Evolutionary conservation across 2,888 invertebrate genomes (phyloP).

Genomic region (Linyphia triangularis): DNA sequence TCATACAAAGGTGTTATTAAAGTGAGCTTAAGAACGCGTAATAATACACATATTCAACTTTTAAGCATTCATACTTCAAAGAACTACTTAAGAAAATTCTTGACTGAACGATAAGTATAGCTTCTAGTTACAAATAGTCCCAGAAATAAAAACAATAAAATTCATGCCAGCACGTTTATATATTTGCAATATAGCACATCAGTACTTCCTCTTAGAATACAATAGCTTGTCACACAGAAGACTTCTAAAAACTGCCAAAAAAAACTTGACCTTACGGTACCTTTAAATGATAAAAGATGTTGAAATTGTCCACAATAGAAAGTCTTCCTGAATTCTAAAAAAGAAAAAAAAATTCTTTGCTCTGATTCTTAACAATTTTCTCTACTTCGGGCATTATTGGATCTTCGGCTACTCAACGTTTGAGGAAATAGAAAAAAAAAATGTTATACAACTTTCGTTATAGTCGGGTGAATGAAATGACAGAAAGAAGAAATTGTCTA

Average conservation of each 20-base stretch:
- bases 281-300: conserved; percentile 8
- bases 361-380: conserved; percentile 51
- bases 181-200: background rate
- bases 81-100: background rate
- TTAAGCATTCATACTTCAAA: background rate
- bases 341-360: conserved; percentile 52
- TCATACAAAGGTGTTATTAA: background rate
- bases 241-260: background rate
- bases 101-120: background rate
- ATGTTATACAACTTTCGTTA: background rate
- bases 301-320: conserved; percentile 19
- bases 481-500: conserved; percentile 1
- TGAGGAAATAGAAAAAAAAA: background rate
- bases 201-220: conserved; percentile 24
- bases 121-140: background rate
- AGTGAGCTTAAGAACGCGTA: too few species aligned
- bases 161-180: background rate
- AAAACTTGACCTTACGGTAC: conserved; percentile 53
- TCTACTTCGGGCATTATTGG: conserved; percentile 38
- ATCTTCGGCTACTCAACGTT: background rate
- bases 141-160: background rate
- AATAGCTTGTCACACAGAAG: conserved; percentile 5
- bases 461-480: conserved; percentile 28
- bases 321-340: background rate
- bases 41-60: too few species aligned